Evolutionary conservation across 2,888 invertebrate species (phyloP), one percentile per base, ranked within the genome.

Genomic region (Ernsta delagoae): DNA sequence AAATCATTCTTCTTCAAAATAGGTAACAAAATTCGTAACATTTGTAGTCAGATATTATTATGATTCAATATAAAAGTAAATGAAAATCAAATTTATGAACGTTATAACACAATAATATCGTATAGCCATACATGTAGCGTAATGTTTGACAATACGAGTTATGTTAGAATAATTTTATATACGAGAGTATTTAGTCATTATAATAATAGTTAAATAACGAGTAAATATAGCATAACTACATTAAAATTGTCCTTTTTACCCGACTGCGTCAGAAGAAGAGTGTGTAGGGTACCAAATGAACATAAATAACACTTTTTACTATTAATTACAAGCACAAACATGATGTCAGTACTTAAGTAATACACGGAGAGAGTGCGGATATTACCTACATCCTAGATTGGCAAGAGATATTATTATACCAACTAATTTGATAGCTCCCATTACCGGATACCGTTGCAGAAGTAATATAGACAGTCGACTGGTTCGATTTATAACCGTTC

Each of bases 391-490:
- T 41, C 12, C 59, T 11, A 60, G 45, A 60, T 43, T 9, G 11
- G 45, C 31, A 60, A 45, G 45, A 60, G 43, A 60, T 60, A 60
- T 60, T 60, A 60, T 62, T 48, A 48, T 48, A 48, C 12, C 7
- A 48, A 50, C 43, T 86, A 87, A 87, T 88, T 84, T 84, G 82
- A 86, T 89, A 88, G 87, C 85, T 85, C 85, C 84, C 84, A 88
- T 89, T 88, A 87, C 85, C 84, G 86, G 85, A 89, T 84, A 87
- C 86, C 83, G 79, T 56, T 56, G 56, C 56, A 59, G 76, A 83
- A 84, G 56, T 34, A 53, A 53, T 53, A 53, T 16, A 53, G 83
- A 85, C 83, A 89, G 84, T 81, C 77, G 85, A 85, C 85, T 81
- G 80, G 84, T 84, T 86, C 84, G 86, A 88, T 88, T 88, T 86